These are phyloP conservation scores for Puffinus mauretanicus DNA, from an alignment of 2,113 vertebrate genomes.

Conservation along the genomic window DNA sequence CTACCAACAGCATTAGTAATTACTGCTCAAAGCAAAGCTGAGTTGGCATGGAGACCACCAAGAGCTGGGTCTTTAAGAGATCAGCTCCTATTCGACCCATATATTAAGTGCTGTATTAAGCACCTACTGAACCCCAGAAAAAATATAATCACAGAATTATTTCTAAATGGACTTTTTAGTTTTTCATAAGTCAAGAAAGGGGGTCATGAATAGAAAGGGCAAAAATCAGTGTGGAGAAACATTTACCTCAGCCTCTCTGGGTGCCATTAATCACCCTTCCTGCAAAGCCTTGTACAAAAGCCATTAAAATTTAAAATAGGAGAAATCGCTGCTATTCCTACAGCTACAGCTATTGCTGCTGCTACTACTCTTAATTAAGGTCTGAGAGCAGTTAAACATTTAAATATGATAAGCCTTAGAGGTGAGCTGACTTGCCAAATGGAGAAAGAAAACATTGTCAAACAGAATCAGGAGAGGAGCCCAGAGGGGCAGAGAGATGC, in stretches of 20 bases:
- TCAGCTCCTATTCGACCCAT: slow-evolving; percentile 15
- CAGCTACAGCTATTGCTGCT: slow-evolving; percentile 12
- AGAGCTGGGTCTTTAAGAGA: slow-evolving; percentile 13
- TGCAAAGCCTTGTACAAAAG: slow-evolving; percentile 35
- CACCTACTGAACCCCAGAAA: slow-evolving; percentile 27
- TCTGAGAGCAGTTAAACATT: slow-evolving; percentile 43
- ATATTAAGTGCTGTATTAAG: slow-evolving; percentile 50
- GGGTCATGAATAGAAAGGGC: slow-evolving; percentile 22
- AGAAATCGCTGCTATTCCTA: slow-evolving; percentile 29
- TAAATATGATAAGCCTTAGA: slow-evolving; percentile 27
- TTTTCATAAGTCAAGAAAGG: slow-evolving; percentile 9
- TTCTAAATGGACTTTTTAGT: slow-evolving; percentile 48
- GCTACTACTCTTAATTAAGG: slow-evolving; percentile 59
- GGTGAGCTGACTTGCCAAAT: slow-evolving; percentile 24
- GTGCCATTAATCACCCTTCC: slow-evolving; percentile 55
- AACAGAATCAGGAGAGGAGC: not conserved
- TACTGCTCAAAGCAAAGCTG: slow-evolving; percentile 25
- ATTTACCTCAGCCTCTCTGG: slow-evolving; percentile 40
- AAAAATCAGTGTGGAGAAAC: slow-evolving; percentile 38
- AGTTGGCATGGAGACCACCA: slow-evolving; percentile 60
- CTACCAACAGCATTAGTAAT: slow-evolving; percentile 44
- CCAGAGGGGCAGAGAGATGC: not conserved
- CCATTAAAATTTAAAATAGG: slow-evolving; percentile 56
- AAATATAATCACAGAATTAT: slow-evolving; percentile 42
- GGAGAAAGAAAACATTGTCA: slow-evolving; percentile 10